Evolutionary conservation across 2,888 invertebrate genomes (phyloP).

Genomic region (Helobdella robusta): DNA sequence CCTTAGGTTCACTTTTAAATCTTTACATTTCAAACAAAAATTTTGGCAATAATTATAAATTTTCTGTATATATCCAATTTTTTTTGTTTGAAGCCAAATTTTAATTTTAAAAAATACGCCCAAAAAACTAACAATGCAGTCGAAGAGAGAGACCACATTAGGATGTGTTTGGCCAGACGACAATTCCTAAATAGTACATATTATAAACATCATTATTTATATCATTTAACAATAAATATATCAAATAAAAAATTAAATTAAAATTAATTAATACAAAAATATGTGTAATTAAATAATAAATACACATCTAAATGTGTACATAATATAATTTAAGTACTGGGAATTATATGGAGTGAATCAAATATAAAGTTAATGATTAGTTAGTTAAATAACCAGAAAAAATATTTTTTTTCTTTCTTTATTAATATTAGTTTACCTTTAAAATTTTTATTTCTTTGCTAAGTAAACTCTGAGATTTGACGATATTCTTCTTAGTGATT

Average conservation of each 20-base stretch:
- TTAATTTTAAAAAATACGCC: too few species aligned
- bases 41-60: too few species aligned
- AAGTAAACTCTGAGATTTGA: constrained; percentile 90
- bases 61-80: too few species aligned
- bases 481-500: constrained; percentile 88
- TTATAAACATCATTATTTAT: background rate
- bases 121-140: constrained; percentile 67
- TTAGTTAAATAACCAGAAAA: too few species aligned
- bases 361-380: too few species aligned
- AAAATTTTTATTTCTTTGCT: constrained; percentile 98
- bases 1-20: too few species aligned
- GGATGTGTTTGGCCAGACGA: constrained; percentile 86
- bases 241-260: background rate
- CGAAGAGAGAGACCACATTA: constrained; percentile 91
- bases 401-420: background rate
- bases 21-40: too few species aligned
- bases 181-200: constrained; percentile 61
- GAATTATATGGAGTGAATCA: background rate
- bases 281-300: background rate
- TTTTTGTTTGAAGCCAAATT: too few species aligned
- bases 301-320: background rate
- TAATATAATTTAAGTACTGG: background rate
- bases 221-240: background rate
- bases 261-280: background rate
- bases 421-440: constrained; percentile 56